These are phyloP conservation scores for Brachionus rotundiformis DNA, from an alignment of 1,140 invertebrate species.

Conservation along the genomic window DNA sequence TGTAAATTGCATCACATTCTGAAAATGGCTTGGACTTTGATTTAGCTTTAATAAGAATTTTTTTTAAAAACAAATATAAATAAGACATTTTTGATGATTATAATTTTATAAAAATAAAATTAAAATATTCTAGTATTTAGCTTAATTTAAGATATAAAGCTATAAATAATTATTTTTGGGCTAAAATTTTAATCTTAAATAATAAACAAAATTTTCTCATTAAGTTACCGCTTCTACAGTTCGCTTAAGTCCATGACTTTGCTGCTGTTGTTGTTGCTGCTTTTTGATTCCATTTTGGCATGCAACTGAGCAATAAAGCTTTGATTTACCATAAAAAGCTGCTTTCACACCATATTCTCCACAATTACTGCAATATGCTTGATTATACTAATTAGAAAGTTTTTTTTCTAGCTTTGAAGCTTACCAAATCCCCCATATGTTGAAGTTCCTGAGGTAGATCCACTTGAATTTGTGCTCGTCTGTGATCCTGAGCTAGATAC, in stretches of 20 bases:
- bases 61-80: background rate
- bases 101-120: constrained; percentile 40
- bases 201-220: background rate
- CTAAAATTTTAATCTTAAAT: too few species aligned
- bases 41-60: background rate
- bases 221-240: constrained; percentile 15
- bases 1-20: background rate
- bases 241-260: constrained; percentile 26
- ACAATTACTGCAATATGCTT: constrained; percentile 81
- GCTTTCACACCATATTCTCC: constrained; percentile 84
- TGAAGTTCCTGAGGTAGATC: background rate
- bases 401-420: background rate
- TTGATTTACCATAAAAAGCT: constrained; percentile 82
- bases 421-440: constrained; percentile 41
- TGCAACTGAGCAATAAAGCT: constrained; percentile 62
- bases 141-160: too few species aligned
- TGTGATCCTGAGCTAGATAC: background rate
- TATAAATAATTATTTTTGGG: too few species aligned
- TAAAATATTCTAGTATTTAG: too few species aligned
- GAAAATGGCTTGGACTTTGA: background rate
- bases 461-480: background rate
- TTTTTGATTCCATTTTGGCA: constrained; percentile 43
- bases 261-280: constrained; percentile 33
- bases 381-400: background rate
- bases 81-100: too few species aligned